Evolutionary conservation across 92 coral and sea anemone genomes (phyloP).

Genomic region (Phenganax subtilis): DNA sequence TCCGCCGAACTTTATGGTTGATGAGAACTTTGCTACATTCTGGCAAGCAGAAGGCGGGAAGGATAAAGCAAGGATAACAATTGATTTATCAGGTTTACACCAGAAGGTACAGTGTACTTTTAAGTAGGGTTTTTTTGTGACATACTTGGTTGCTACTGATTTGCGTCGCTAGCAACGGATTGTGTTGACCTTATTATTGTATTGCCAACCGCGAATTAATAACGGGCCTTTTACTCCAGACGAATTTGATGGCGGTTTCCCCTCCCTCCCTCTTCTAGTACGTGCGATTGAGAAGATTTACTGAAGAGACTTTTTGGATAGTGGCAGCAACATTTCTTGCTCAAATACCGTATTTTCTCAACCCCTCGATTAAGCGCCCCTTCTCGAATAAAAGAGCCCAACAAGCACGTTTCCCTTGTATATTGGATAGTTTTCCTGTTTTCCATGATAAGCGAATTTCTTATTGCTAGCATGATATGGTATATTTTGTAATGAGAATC

Average conservation of each 20-base stretch:
- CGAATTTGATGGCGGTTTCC: background rate
- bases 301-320: too few species aligned
- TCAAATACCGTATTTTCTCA: too few species aligned
- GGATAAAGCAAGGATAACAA: conserved; percentile 65
- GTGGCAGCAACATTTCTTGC: too few species aligned
- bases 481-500: too few species aligned
- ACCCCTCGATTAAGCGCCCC: too few species aligned
- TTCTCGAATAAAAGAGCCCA: too few species aligned
- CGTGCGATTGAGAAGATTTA: too few species aligned
- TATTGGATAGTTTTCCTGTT: too few species aligned
- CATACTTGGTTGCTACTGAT: background rate
- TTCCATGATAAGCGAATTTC: too few species aligned
- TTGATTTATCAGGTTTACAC: conserved; percentile 64
- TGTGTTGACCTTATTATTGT: conserved; percentile 1
- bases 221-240: background rate
- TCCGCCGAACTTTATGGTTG: conserved; percentile 77
- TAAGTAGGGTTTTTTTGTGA: background rate
- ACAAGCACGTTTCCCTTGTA: too few species aligned
- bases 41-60: conserved; percentile 77
- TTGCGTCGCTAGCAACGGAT: conserved; percentile 39
- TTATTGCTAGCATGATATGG: too few species aligned
- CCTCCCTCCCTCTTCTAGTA: background rate
- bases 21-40: conserved; percentile 52
- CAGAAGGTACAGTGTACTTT: conserved; percentile 58
- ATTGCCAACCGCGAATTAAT: background rate